Evolutionary conservation across 2,113 vertebrate species (phyloP), one percentile per base, ranked within the genome.

Genomic region (Sylvia atricapilla): DNA sequence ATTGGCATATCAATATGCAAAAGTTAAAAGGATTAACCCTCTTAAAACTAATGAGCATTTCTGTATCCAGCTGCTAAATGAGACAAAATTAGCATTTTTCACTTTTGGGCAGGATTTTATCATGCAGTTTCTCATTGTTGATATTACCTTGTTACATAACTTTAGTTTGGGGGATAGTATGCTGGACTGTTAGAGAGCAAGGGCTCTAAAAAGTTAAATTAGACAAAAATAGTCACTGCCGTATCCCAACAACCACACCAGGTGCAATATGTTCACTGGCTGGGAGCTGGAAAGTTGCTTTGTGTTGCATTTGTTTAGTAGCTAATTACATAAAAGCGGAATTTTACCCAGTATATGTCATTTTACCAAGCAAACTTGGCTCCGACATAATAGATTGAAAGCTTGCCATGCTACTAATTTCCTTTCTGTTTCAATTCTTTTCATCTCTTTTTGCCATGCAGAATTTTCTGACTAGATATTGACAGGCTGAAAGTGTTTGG

Each of bases 1-100:
- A 99, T 99, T 99, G 98, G 98, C 99, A 99, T 99, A 99, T 99
- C 98, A 99, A 99, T 99, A 99, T 99, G 99, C 99, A 99, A 98
- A 99, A 99, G 98, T 98, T 99, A 99, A 99, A 99, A 99, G 98
- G 98, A 99, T 99, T 99, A 99, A 99, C 99, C 98, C 98, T 99
- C 99, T 99, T 99, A 99, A 98, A 99, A 99, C 98, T 99, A 99
- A 99, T 99, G 99, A 99, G 99, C 98, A 98, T 98, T 98, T 98
- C 98, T 98, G 97, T 98, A 98, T 98, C 98, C 99, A 99, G 98
- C 99, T 99, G 99, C 98, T 98, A 98, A 99, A 98, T 98, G 98
- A 98, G 98, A 98, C 98, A 98, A 98, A 99, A 99, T 99, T 99
- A 98, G 98, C 99, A 99, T 99, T 98, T 98, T 98, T 99, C 98